Base-by-base conservation (phyloP, 2,113 vertebrate species). In the Geococcyx californianus region DNA sequence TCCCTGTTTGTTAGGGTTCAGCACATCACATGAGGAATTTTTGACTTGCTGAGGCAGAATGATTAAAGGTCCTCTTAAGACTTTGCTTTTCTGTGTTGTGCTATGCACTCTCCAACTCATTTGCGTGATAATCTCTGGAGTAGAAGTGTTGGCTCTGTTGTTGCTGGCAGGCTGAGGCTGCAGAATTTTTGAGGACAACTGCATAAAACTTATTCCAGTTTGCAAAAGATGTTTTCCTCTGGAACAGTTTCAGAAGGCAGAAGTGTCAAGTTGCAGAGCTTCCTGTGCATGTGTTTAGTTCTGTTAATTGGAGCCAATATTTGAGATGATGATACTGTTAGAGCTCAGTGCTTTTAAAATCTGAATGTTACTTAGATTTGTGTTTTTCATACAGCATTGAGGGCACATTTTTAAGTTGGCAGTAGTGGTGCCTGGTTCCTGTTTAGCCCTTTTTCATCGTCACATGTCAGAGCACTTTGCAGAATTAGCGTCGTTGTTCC, bases 141-240 rank as follows among this genome's bases (percentile, higher is more conserved):
- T 21, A 25, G 51, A 7, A 3, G 10, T 1, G 1, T 47, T 42
- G 68, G 25, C 55, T 69, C 25, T 60, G n/a, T 19, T 0, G 0
- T 4, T 62, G 69, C n/a, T 58, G 69, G 38, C 28, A 47, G 60
- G 81, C 56, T 59, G 66, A 34, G 33, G 26, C 13, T 84, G 34
- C 52, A 52, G 15, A 33, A 52, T 20, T 51, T 58, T 52, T 47
- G 44, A 68, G 44, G 67, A 36, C 25, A 55, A 7, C 69, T 56
- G 38, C 42, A 9, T 38, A n/a, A n/a, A 58, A 19, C 40, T 58
- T 49, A 0, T 42, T 34, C 11, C 2, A 1, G 45, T 84, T 77
- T 77, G 72, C 55, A 49, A 40, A 54, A 76, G 58, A 13, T 34
- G 25, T 31, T 69, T 81, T 84, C 42, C 56, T 40, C n/a, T 45